Evolutionary conservation across 1,140 invertebrate genomes (phyloP).

Genomic region (Hirudo medicinalis): DNA sequence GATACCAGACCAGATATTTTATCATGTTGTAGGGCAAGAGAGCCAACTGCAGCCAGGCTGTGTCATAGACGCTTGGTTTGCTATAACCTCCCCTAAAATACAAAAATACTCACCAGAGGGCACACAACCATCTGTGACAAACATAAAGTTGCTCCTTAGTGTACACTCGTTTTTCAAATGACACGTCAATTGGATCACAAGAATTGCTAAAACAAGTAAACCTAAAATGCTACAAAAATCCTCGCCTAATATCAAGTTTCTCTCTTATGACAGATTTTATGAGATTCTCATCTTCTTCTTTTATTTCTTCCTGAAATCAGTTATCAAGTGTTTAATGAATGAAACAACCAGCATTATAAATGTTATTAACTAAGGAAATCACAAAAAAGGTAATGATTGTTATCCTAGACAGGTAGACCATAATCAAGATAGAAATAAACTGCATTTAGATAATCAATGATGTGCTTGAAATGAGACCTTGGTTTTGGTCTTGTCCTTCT

Average conservation of each 20-base stretch:
- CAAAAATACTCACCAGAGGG: conserved; percentile 7
- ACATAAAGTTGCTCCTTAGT: neutral
- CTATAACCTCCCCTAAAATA: conserved; percentile 62
- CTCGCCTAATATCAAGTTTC: conserved; percentile 67
- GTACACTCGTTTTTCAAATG: neutral
- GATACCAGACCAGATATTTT: conserved; percentile 58
- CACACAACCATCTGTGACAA: neutral
- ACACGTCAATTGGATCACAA: too few species aligned
- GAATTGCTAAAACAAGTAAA: too few species aligned
- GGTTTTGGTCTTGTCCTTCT: conserved; percentile 36
- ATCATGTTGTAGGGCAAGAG: conserved; percentile 59
- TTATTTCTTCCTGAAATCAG: conserved; percentile 51
- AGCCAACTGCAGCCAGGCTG: conserved; percentile 67
- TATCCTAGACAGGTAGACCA: neutral
- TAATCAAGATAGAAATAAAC: neutral
- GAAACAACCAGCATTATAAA: neutral
- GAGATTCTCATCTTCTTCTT: conserved; percentile 63
- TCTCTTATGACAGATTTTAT: conserved; percentile 68
- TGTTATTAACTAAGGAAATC: neutral
- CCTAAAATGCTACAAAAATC: neutral
- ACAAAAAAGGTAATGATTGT: neutral
- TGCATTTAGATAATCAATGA: neutral
- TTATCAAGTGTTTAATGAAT: neutral
- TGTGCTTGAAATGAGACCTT: conserved; percentile 27
- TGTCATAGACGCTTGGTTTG: conserved; percentile 59